A percentile compares a stretch with the other conserved stretches of the same genome.
These are phyloP conservation scores for Adelphocoris suturalis DNA, from an alignment of 2,888 invertebrate genomes.

Conservation along the genomic window DNA sequence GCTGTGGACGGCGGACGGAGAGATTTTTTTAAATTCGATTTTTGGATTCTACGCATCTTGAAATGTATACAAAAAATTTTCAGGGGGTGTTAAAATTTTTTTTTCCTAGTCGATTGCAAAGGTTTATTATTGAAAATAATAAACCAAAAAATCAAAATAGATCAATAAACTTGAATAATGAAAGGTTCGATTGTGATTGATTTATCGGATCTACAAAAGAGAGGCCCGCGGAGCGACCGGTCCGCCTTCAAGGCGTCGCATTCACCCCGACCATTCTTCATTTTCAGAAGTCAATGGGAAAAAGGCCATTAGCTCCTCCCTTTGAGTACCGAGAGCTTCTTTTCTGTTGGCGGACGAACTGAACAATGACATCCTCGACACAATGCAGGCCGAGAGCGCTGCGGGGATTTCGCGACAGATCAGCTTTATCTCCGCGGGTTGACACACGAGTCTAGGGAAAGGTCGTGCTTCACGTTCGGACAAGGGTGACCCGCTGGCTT, in stretches of 20 bases:
- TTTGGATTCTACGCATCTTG: too few species aligned
- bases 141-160: too few species aligned
- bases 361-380: slow-evolving; percentile 17
- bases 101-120: too few species aligned
- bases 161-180: too few species aligned
- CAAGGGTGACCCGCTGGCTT: background rate
- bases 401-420: background rate
- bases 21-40: too few species aligned
- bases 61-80: too few species aligned
- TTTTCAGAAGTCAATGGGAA: slow-evolving; percentile 12
- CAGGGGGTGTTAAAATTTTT: too few species aligned
- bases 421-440: background rate
- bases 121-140: too few species aligned
- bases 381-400: background rate
- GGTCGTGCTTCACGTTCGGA: background rate
- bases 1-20: too few species aligned
- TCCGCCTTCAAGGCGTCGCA: background rate
- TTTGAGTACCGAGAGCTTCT: background rate
- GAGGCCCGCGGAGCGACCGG: background rate
- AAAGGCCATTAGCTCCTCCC: slow-evolving; percentile 8
- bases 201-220: background rate
- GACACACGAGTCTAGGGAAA: background rate
- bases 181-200: background rate
- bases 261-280: background rate
- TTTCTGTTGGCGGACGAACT: background rate